A percentile compares a stretch with the other conserved stretches of the same genome.
These are phyloP conservation scores for Hymenopus coronatus DNA, from an alignment of 2,888 invertebrate genomes.

Conservation along the genomic window DNA sequence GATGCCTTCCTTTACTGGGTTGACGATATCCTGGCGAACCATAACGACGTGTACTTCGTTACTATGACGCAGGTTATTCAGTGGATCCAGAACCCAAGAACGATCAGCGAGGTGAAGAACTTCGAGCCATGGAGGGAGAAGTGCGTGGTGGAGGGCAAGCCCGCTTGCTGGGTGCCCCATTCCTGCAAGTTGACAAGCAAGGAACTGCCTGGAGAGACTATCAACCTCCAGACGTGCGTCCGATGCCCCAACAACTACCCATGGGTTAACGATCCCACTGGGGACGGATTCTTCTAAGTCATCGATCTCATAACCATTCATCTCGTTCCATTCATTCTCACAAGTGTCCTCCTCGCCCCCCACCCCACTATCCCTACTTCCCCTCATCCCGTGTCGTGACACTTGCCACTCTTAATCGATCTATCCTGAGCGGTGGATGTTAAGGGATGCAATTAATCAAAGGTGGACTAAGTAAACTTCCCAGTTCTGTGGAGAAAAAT, in stretches of 20 bases:
- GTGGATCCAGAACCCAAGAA: conserved; percentile 91
- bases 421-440: neutral
- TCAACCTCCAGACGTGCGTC: conserved; percentile 89
- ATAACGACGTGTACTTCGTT: conserved; percentile 90
- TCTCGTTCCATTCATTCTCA: neutral
- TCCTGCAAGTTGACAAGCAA: conserved; percentile 88
- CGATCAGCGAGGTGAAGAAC: conserved; percentile 79
- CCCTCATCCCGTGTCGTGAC: neutral
- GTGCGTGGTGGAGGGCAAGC: conserved; percentile 81
- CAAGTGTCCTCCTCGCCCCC: neutral
- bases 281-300: conserved; percentile 84
- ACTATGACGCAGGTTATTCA: conserved; percentile 96
- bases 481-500: neutral
- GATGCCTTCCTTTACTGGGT: conserved; percentile 93
- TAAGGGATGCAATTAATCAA: neutral
- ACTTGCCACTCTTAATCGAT: neutral
- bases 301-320: conserved; percentile 36
- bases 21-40: conserved; percentile 79
- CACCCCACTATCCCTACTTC: neutral
- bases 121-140: conserved; percentile 95
- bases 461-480: neutral
- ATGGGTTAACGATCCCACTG: conserved; percentile 90
- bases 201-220: conserved; percentile 91
- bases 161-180: conserved; percentile 84
- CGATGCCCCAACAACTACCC: conserved; percentile 93